A percentile compares a stretch with the other conserved stretches of the same genome.
These are phyloP conservation scores for Pristiophorus japonicus DNA, from an alignment of 2,113 vertebrate species.

Conservation along the genomic window DNA sequence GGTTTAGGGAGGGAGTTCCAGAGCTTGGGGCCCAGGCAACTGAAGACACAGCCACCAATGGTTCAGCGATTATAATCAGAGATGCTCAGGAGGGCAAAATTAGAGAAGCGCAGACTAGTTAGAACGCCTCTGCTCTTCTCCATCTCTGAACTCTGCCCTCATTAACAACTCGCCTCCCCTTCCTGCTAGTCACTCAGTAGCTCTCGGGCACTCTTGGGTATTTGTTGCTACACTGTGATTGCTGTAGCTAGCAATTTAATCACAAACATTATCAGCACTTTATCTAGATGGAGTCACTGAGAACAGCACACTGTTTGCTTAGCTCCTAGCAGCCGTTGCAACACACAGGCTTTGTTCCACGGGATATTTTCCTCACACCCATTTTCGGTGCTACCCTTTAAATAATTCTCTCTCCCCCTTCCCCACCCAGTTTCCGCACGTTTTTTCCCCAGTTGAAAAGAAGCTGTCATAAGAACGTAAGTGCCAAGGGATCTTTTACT, in stretches of 20 bases:
- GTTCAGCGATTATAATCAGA: too few species aligned
- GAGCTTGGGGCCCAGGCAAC: too few species aligned
- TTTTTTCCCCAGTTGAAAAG: not conserved
- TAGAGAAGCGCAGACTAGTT: not conserved
- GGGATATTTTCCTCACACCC: not conserved
- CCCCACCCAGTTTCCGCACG: not conserved
- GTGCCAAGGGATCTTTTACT: not conserved
- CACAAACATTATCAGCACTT: not conserved
- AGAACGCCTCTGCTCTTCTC: not conserved
- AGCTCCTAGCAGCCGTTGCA: not conserved
- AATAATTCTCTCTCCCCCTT: not conserved
- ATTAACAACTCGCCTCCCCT: not conserved
- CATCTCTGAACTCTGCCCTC: not conserved
- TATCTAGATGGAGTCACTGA: not conserved
- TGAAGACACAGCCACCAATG: too few species aligned
- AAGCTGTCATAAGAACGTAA: too few species aligned
- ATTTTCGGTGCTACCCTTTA: not conserved
- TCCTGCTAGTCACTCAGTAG: too few species aligned
- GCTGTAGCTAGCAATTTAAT: not conserved
- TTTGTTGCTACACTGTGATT: not conserved
- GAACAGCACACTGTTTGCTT: not conserved
- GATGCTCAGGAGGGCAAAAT: too few species aligned
- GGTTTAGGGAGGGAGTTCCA: too few species aligned
- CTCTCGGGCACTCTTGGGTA: not conserved
- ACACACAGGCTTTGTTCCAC: not conserved